Base-by-base conservation (phyloP, 2,888 invertebrate species). In the Clanis bilineata region DNA sequence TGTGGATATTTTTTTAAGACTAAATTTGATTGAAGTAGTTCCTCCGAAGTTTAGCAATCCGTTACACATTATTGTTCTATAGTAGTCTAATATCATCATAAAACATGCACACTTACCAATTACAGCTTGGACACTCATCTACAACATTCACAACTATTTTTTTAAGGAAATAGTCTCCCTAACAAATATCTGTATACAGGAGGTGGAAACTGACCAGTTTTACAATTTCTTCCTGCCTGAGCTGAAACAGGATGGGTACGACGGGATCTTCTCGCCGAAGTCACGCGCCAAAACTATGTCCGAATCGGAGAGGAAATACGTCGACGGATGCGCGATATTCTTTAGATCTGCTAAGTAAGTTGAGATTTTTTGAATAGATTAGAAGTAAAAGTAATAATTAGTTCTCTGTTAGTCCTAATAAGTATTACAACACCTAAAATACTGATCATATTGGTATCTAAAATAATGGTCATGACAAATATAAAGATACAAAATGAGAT, bases 311-410 rank as follows among this genome's bases (percentile, higher is more conserved):
- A 93, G 98, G 79, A 99, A 98, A 91, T 98, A 97, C 90, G 99
- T 99, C 59, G 99, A 99, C 85, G 99, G 99, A 67, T 99, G 99
- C 93, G 99, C 99, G 70, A 99, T 99, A 81, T 99, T 99, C 93
- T 99, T 96, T 92, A 95, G 97, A 87, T 95, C 96, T 82, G 95
- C 96, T 80, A 98, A 98, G 97, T 97, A 88, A 94, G 95, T 74
- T 10, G 18, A 43, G 6, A 6, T 28, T 18, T 39, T n/a, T 28
- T 28, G 28, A 3, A 56, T 10, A 28, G 12, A 4, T 7, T 43
- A 21, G 9, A 21, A 7, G 5, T 1, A 12, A 3, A 7, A 36
- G 32, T 32, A 36, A 7, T 32, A 7, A 32, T 32, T 2, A 32
- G 32, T 32, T 32, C 5, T 32, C 32, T 32, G 9, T 32, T 32